phyloP scores from a whole-genome alignment of 2,113 vertebrate species.

The Osmerus mordax region DNA sequence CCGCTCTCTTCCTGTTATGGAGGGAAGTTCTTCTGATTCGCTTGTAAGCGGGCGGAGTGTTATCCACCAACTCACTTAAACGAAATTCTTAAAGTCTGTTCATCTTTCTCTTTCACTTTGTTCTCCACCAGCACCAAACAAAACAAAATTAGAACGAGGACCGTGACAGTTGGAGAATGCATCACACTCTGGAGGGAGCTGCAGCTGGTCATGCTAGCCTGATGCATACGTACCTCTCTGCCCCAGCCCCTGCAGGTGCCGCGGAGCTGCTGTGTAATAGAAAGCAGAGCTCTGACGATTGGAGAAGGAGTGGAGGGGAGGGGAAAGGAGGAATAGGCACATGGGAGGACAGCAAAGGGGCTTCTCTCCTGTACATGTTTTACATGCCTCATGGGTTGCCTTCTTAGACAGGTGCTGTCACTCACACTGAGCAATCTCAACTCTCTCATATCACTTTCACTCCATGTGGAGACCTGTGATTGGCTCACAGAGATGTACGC shows the following conservation, averaged over 20 bases:
- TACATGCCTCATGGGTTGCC: constrained; percentile 24
- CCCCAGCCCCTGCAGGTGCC: constrained; percentile 64
- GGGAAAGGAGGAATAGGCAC: constrained; percentile 1
- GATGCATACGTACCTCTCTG: constrained; percentile 40
- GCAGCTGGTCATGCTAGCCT: constrained; percentile 57
- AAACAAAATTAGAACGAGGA: constrained; percentile 55
- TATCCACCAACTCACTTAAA: constrained; percentile 29
- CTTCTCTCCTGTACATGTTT: constrained; percentile 37
- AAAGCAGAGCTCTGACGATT: constrained; percentile 46
- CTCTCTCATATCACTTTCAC: not conserved
- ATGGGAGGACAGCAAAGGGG: constrained; percentile 16
- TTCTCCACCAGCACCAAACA: constrained; percentile 54
- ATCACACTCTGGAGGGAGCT: constrained; percentile 58
- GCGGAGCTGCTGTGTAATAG: constrained; percentile 46
- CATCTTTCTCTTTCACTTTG: constrained; percentile 60
- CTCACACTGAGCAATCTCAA: constrained; percentile 11
- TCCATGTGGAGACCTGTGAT: not conserved
- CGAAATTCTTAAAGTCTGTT: constrained; percentile 54
- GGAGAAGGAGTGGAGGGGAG: constrained; percentile 29
- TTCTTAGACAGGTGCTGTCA: constrained; percentile 28
- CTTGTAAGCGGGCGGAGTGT: constrained; percentile 30
- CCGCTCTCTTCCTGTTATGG: constrained; percentile 18
- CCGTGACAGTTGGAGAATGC: constrained; percentile 65
- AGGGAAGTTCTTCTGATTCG: constrained; percentile 22
- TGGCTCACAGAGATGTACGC: not conserved